Base-by-base conservation (phyloP, 1,140 invertebrate species). In the Homalodisca vitripennis region DNA sequence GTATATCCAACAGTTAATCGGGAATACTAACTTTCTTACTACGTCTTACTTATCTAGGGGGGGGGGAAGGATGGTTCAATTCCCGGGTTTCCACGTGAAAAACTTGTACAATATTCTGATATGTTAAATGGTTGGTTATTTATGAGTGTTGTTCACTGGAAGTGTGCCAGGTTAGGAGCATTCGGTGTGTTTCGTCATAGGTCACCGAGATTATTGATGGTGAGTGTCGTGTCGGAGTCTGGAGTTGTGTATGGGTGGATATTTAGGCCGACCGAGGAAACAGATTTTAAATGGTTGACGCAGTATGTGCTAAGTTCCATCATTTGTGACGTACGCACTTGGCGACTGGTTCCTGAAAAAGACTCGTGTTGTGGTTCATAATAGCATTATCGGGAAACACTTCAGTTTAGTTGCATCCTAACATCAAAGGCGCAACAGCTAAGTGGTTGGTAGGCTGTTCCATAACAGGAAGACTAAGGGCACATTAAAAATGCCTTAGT, bases 401-500 rank as follows among this genome's bases (percentile, higher is more conserved):
- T 55, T 55, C 51, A 20, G 51, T 55, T 55, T n/a, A 55, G 17
- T 55, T 55, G 17, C 51, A 55, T 55, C 24, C 51, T 55, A 26
- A 55, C 51, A 26, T 55, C 24, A 20, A 55, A 26, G 17, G 51
- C 51, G 10, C 10, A 10, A 55, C n/a, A n/a, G n/a, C n/a, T n/a
- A n/a, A n/a, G 6, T 10, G 10, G 51, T 10, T 55, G 51, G 24
- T 55, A 55, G 51, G 24, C 51, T 55, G 51, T 55, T n/a, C 51
- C 51, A 55, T 55, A 55, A 55, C 24, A 20, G 51, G 51, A 20
- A 55, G 17, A 26, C n/a, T n/a, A n/a, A n/a, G 22, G 22, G 17
- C 10, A 55, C 51, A 26, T 55, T 55, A 55, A 55, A 55, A 55
- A 55, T 55, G 51, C 51, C 51, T 55, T 55, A 20, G 10, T 55